phyloP scores from a whole-genome alignment of 1,140 invertebrate species.

The Ceratina calcarata region DNA sequence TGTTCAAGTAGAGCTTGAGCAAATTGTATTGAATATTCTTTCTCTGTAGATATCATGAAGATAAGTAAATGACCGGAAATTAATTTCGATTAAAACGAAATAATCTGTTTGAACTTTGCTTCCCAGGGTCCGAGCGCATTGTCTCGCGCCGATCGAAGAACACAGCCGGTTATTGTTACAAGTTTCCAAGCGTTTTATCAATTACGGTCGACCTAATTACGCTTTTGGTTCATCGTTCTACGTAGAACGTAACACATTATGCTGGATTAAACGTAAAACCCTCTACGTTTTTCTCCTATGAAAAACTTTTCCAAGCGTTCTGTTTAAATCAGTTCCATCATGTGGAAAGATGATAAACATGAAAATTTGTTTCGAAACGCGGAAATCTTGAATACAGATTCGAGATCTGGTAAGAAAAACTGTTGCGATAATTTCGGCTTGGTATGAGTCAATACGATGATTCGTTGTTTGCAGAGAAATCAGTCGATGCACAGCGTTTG shows the following conservation, averaged over 20 bases:
- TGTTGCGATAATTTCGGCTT: slow-evolving; percentile 5
- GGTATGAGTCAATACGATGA: background rate
- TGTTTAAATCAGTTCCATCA: too few relatives aligned
- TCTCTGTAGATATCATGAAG: too few relatives aligned
- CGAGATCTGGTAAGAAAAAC: background rate
- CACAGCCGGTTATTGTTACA: background rate
- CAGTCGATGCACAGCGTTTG: background rate
- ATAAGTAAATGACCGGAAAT: background rate
- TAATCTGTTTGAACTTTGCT: background rate
- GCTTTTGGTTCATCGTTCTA: background rate
- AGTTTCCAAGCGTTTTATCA: slow-evolving; percentile 24
- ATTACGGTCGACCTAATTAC: slow-evolving; percentile 27
- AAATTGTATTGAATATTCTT: too few relatives aligned
- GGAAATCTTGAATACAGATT: background rate
- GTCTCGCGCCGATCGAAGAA: background rate
- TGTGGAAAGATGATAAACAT: background rate
- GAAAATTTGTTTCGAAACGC: background rate
- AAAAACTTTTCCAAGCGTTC: too few relatives aligned
- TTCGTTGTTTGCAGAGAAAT: background rate
- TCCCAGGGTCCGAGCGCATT: too few relatives aligned
- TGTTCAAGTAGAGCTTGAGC: too few relatives aligned
- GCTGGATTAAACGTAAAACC: too few relatives aligned
- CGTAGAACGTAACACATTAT: too few relatives aligned
- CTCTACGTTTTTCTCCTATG: too few relatives aligned
- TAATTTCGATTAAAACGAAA: background rate